phyloP scores from a whole-genome alignment of 2,888 invertebrate species.

The Drosophila pseudotalamancana region DNA sequence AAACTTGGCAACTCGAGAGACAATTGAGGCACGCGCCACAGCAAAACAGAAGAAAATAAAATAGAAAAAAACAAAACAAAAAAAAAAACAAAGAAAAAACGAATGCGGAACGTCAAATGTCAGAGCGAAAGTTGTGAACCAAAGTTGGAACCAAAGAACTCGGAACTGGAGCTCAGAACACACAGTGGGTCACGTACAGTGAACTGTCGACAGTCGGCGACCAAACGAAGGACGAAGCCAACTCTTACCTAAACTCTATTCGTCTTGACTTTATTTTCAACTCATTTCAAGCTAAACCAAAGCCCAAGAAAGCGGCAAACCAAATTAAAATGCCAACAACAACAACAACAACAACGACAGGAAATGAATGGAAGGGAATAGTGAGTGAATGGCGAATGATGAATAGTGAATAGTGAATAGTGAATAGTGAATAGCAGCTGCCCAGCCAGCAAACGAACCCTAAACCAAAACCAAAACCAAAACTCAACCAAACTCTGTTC shows the following conservation, averaged over 20 bases:
- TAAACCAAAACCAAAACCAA: constrained; percentile 10
- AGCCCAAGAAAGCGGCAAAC: constrained; percentile 42
- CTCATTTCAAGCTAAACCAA: constrained; percentile 53
- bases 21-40: constrained; percentile 67
- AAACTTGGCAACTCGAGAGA: constrained; percentile 53
- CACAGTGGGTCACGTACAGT: constrained; percentile 41
- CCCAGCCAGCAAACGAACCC: constrained; percentile 18
- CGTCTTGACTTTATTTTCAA: constrained; percentile 36
- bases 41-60: constrained; percentile 4
- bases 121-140: constrained; percentile 21
- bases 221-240: constrained; percentile 15
- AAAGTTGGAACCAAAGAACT: constrained; percentile 22
- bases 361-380: constrained; percentile 16
- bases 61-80: not conserved
- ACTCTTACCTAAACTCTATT: constrained; percentile 2
- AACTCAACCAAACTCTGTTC: constrained; percentile 15
- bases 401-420: constrained; percentile 13
- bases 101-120: constrained; percentile 40
- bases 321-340: constrained; percentile 49
- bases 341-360: constrained; percentile 4
- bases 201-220: constrained; percentile 51
- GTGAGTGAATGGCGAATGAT: constrained; percentile 3
- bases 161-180: constrained; percentile 32
- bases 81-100: not conserved
- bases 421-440: not conserved